These are phyloP conservation scores for Catocala sponsa DNA, from an alignment of 2,888 invertebrate genomes.

Conservation along the genomic window DNA sequence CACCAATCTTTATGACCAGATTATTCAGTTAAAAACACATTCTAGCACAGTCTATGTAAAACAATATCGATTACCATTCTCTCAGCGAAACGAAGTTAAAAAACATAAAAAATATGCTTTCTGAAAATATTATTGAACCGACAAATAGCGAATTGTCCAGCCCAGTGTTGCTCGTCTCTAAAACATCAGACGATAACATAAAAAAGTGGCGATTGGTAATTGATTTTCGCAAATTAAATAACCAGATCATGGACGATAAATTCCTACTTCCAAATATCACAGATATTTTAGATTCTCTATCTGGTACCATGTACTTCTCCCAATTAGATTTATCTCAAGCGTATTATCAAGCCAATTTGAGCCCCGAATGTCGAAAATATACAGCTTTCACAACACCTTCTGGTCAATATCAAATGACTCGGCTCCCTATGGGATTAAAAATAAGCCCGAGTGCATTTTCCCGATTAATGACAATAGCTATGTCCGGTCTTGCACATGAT, in stretches of 20 bases:
- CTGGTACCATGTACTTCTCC: constrained; percentile 2
- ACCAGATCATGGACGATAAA: background rate
- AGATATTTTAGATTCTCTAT: constrained; percentile 4
- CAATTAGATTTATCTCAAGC: constrained; percentile 3
- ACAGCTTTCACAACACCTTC: constrained; percentile 4
- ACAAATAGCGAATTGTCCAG: background rate
- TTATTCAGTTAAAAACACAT: background rate
- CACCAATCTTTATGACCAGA: background rate
- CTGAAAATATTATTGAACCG: background rate
- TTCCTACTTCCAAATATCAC: constrained; percentile 8
- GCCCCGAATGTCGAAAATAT: constrained; percentile 1
- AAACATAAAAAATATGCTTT: background rate
- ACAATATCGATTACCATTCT: background rate
- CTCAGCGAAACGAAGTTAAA: background rate
- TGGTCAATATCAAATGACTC: background rate
- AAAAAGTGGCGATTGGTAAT: too few relatives aligned
- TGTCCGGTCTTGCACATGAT: too few relatives aligned
- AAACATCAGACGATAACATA: too few relatives aligned
- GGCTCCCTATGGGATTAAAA: background rate
- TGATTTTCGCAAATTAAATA: background rate
- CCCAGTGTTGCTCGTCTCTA: background rate
- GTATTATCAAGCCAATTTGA: background rate
- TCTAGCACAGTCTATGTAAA: background rate
- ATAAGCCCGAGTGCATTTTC: background rate
- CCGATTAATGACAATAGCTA: too few relatives aligned